phyloP scores from a whole-genome alignment of 2,888 invertebrate genomes.

The Lysandra bellargus region DNA sequence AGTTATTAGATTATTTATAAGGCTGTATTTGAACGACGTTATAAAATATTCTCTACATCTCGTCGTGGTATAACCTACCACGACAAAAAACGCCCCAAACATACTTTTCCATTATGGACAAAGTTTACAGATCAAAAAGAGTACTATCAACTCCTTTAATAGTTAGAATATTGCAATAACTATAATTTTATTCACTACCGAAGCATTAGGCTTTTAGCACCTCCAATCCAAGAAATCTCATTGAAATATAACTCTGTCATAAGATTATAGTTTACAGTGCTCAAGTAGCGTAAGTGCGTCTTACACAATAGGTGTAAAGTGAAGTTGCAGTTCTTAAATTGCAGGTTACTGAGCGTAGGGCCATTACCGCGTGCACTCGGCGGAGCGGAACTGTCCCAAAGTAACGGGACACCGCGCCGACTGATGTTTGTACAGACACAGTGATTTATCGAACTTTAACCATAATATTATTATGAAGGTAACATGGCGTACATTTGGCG shows the following conservation, averaged over 20 bases:
- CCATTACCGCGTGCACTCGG: conserved; percentile 39
- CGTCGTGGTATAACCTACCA: no score
- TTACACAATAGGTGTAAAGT: conserved; percentile 21
- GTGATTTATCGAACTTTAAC: neutral
- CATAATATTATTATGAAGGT: neutral
- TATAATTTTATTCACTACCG: no score
- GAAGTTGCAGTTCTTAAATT: conserved; percentile 19
- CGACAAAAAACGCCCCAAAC: neutral
- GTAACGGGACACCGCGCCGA: conserved; percentile 42
- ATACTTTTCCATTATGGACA: no score
- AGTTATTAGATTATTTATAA: no score
- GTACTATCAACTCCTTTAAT: neutral
- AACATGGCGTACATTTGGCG: neutral
- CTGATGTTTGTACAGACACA: neutral
- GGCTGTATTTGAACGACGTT: neutral
- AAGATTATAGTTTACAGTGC: conserved; percentile 6
- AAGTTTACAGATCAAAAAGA: neutral
- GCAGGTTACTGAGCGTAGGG: conserved; percentile 19
- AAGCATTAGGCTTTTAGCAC: neutral
- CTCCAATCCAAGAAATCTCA: neutral
- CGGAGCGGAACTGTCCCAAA: conserved; percentile 52
- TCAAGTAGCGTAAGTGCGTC: neutral
- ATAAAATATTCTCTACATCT: neutral
- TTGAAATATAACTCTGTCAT: neutral
- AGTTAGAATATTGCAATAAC: no score